Conservation (phyloP, 2,797 vertebrate genomes). For the Amazona ochrocephala region DNA sequence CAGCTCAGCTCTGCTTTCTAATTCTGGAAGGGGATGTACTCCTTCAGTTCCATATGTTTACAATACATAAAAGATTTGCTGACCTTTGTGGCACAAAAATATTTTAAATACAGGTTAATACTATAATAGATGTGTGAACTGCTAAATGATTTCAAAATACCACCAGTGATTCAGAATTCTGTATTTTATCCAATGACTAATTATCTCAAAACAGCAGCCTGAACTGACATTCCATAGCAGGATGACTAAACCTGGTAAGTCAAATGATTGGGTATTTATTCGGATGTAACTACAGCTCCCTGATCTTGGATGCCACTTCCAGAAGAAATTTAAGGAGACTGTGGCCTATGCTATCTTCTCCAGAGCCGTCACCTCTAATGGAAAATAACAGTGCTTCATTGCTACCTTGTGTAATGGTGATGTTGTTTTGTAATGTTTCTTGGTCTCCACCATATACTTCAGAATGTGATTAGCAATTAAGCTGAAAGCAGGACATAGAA, state of each 20-base stretch:
- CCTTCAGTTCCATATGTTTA: neutral
- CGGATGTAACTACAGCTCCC: neutral
- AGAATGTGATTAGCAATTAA: neutral
- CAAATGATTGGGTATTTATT: neutral
- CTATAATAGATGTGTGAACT: neutral
- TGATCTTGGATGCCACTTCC: neutral
- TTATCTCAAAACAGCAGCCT: constrained; percentile 25
- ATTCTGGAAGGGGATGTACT: neutral
- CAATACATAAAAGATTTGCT: neutral
- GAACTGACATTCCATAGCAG: neutral
- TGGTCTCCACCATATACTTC: neutral
- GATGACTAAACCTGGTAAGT: neutral
- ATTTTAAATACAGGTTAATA: neutral
- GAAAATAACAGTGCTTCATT: neutral
- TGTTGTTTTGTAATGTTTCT: neutral
- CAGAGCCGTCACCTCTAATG: neutral
- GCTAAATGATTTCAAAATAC: neutral
- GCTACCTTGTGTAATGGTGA: accelerated
- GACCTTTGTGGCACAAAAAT: neutral
- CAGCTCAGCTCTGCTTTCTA: neutral
- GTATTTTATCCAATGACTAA: constrained; percentile 21
- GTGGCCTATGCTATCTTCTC: neutral
- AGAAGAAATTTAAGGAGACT: neutral
- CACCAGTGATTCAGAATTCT: neutral
- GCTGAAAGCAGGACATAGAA: neutral